Percentiles rank a stretch among this genome's conserved stretches.
phyloP scores from a whole-genome alignment of 2,797 vertebrate species.

The Platyrinchus mystaceus region DNA sequence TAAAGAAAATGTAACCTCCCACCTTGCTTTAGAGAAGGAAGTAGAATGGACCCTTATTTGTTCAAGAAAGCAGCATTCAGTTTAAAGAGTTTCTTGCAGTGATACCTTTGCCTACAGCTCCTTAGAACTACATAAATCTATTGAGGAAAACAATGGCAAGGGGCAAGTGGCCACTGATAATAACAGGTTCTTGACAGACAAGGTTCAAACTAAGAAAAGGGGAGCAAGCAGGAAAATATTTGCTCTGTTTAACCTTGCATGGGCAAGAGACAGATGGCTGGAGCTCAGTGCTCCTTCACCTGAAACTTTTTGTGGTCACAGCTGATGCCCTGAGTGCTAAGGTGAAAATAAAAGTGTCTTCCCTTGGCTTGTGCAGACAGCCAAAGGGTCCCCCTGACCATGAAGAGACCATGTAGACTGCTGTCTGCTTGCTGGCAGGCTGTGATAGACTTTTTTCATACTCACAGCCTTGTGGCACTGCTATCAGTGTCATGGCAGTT shows the following conservation, averaged over 20 bases:
- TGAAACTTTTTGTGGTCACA: neutral
- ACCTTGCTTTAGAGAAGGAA: neutral
- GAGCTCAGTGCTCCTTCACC: neutral
- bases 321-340: neutral
- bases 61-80: neutral
- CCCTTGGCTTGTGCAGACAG: neutral
- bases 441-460: fast-evolving
- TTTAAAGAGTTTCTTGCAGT: neutral
- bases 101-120: neutral
- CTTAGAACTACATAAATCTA: neutral
- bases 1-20: neutral
- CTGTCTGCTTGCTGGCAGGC: neutral
- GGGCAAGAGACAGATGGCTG: neutral
- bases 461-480: neutral
- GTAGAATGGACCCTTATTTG: neutral
- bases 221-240: neutral
- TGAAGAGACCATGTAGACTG: fast-evolving
- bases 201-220: neutral
- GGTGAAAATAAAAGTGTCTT: neutral
- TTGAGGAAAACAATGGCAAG: neutral
- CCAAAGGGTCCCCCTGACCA: neutral
- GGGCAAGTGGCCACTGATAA: neutral
- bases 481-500: neutral
- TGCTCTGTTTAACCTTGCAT: neutral
- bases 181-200: neutral